Evolutionary conservation across 2,888 invertebrate species (phyloP), one percentile per base, ranked within the genome.

Genomic region (Arge pagana): DNA sequence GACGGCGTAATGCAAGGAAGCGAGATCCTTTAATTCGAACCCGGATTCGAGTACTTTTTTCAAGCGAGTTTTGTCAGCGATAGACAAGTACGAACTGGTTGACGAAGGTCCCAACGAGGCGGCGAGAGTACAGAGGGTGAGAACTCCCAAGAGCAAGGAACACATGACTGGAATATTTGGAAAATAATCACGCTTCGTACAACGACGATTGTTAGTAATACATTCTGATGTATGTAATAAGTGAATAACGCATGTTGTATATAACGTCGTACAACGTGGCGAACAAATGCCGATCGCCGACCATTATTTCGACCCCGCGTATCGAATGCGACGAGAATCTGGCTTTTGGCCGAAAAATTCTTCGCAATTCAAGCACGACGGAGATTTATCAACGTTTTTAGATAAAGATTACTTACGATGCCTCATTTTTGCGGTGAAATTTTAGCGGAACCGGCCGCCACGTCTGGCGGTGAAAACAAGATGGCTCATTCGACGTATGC

Each of bases 1-100:
- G 1, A 87, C 81, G 3, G 89, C 86, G 79, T 89, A 88, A 71
- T 91, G 89, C 23, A 89, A 75, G 3, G 84, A 77, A 49, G 83
- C 77, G 37, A 89, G 67, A 70, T 91, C 90, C 60, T 81, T 53
- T 3, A 70, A 56, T 36, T 62, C 53, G 23, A 74, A 71, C 42
- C 73, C 75, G 8, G 69, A 61, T 51, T 71, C 67, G 3, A 77
- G 53, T 6, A 75, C 66, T 30, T 64, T 69, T 51, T 69, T 73
- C 1, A 75, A 59, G 40, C 69, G 70, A 2, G 48, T 11, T 60
- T 66, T 73, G 54, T 77, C 73, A 55, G 63, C 61, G 24, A 52
- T 52, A 4, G 71, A 68, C 43, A 77, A 60, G 50, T 74, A 76
- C 2, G 67, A 66, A 61, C 57, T 73, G 18, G 77, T 76, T 1